Percentiles rank a stretch among this genome's conserved stretches.
phyloP scores from a whole-genome alignment of 2,888 invertebrate species.

The Rhamphomyia laevipes region DNA sequence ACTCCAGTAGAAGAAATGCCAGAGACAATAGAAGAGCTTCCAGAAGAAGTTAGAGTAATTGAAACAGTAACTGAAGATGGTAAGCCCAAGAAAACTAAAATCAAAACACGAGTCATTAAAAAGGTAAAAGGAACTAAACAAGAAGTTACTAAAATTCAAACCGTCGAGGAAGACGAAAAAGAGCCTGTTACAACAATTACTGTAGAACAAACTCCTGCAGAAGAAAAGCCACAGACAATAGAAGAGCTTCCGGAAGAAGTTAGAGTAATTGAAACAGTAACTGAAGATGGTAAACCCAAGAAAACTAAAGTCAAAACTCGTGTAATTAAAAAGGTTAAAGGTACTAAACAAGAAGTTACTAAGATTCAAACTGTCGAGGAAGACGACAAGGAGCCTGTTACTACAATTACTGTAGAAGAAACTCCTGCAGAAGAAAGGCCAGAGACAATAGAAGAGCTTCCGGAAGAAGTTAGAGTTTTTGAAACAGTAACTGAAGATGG shows the following conservation, averaged over 20 bases:
- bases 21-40: slow-evolving; percentile 24
- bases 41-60: slow-evolving; percentile 20
- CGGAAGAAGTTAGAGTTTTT: slow-evolving; percentile 25
- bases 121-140: slow-evolving; percentile 16
- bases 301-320: slow-evolving; percentile 23
- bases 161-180: slow-evolving; percentile 18
- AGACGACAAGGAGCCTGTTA: slow-evolving; percentile 24
- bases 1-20: slow-evolving; percentile 28
- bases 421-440: slow-evolving; percentile 5
- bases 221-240: slow-evolving; percentile 19
- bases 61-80: slow-evolving; percentile 10
- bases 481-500: slow-evolving; percentile 29
- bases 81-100: slow-evolving; percentile 19
- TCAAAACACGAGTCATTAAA: slow-evolving; percentile 14
- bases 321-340: slow-evolving; percentile 18
- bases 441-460: slow-evolving; percentile 8
- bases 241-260: slow-evolving; percentile 28
- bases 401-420: slow-evolving; percentile 18
- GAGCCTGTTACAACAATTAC: slow-evolving; percentile 24
- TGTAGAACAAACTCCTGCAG: slow-evolving; percentile 26
- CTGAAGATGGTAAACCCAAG: slow-evolving; percentile 17
- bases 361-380: slow-evolving; percentile 23
- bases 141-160: slow-evolving; percentile 16
- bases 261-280: slow-evolving; percentile 1
- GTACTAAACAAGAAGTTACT: slow-evolving; percentile 19